A percentile compares a stretch with the other conserved stretches of the same genome.
Evolutionary conservation across 2,888 invertebrate genomes (phyloP).

Genomic region (Ophion ellenae): DNA sequence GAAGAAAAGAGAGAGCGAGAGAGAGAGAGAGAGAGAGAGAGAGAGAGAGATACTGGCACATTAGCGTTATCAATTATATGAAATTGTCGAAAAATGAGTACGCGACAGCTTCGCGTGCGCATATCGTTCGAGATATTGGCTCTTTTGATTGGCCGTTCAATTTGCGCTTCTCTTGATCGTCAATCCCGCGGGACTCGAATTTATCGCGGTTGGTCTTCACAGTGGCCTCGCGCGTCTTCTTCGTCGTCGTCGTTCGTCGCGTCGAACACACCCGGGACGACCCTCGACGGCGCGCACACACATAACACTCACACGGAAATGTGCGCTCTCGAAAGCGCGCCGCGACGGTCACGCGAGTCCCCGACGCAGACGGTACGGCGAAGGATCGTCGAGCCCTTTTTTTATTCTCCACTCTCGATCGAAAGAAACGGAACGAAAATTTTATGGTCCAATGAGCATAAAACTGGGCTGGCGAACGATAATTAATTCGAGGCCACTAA

Average conservation of each 20-base stretch:
- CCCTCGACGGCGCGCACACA: conserved; percentile 28
- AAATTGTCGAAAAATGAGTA: conserved; percentile 31
- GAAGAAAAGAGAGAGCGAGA: conserved; percentile 9
- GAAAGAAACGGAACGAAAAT: neutral
- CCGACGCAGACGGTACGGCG: conserved; percentile 8
- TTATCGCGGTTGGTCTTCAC: conserved; percentile 37
- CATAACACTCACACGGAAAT: neutral
- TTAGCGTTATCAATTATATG: neutral
- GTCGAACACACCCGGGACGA: conserved; percentile 11
- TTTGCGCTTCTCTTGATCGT: conserved; percentile 55
- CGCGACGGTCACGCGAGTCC: conserved; percentile 42
- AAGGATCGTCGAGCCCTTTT: conserved; percentile 16
- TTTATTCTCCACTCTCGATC: conserved; percentile 17
- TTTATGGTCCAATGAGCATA: neutral
- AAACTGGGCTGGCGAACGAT: conserved; percentile 2
- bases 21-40: neutral
- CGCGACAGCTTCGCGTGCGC: conserved; percentile 47
- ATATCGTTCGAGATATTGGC: conserved; percentile 44
- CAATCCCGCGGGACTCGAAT: conserved; percentile 51
- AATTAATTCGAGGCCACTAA: conserved; percentile 3
- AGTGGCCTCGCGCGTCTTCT: conserved; percentile 2
- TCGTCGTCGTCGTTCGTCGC: conserved; percentile 11
- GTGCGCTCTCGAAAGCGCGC: conserved; percentile 7
- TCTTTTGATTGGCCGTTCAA: conserved; percentile 51
- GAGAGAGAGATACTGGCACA: conserved; percentile 7